A percentile compares a stretch with the other conserved stretches of the same genome.
Conservation (phyloP, 2,797 vertebrate genomes). For the Myotis pilosus region DNA sequence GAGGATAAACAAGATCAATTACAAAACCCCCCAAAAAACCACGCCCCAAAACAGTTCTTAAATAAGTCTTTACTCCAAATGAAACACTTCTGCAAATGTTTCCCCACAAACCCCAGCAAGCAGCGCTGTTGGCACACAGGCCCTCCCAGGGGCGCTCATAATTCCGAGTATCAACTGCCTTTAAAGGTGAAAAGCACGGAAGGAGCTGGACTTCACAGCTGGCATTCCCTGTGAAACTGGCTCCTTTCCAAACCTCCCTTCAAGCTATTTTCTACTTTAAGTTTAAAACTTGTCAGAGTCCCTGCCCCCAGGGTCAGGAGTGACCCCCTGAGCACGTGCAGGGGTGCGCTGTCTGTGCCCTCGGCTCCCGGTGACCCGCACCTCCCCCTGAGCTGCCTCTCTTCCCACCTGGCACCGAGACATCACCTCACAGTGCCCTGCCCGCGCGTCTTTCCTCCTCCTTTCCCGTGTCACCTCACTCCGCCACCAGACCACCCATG, state of each 20-base stretch:
- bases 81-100: slow-evolving; percentile 72
- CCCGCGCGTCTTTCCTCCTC: too few relatives aligned
- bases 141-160: neutral
- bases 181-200: slow-evolving; percentile 1
- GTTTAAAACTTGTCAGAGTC: neutral
- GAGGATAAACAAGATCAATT: neutral
- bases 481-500: too few relatives aligned
- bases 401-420: too few relatives aligned
- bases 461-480: too few relatives aligned
- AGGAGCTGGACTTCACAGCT: neutral
- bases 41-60: slow-evolving; percentile 61
- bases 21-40: neutral
- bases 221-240: neutral
- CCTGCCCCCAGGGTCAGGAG: too few relatives aligned
- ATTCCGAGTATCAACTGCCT: neutral
- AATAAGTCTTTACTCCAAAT: slow-evolving; percentile 79
- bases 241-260: neutral
- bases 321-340: too few relatives aligned
- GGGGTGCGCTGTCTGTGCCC: too few relatives aligned
- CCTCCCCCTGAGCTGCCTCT: too few relatives aligned
- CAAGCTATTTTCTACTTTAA: slow-evolving; percentile 26
- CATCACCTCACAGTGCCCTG: too few relatives aligned
- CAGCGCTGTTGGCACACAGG: neutral
- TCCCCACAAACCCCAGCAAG: slow-evolving; percentile 21
- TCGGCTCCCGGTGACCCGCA: too few relatives aligned